phyloP scores from a whole-genome alignment of 1,140 invertebrate species.

The Meloidogyne hapla region DNA sequence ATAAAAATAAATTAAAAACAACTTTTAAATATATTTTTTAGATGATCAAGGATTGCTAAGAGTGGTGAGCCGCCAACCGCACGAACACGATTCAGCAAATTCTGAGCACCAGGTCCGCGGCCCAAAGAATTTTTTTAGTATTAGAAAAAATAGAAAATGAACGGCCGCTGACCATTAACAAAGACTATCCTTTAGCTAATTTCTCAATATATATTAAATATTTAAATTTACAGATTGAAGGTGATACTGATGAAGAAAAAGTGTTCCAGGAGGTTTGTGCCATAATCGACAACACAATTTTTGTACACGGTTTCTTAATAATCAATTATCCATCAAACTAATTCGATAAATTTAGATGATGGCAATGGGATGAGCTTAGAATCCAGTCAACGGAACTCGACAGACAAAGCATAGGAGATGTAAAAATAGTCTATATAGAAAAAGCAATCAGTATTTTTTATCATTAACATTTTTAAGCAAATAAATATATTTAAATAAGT shows the following conservation, averaged over 20 bases:
- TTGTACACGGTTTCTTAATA: conserved; percentile 53
- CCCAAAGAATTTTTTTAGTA: conserved; percentile 15
- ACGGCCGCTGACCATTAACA: conserved; percentile 14
- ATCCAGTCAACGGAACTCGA: conserved; percentile 46
- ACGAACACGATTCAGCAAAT: not conserved
- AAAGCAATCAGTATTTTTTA: not conserved
- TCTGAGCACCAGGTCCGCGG: conserved; percentile 32
- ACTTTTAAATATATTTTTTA: not conserved
- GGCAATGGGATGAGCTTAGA: conserved; percentile 51
- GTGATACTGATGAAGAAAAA: conserved; percentile 51
- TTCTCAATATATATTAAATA: conserved; percentile 9
- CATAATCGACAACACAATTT: conserved; percentile 53
- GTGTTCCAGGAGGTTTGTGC: conserved; percentile 56
- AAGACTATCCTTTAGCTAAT: conserved; percentile 18
- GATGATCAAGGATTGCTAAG: conserved; percentile 59
- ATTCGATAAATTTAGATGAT: conserved; percentile 41
- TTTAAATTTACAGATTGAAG: conserved; percentile 51
- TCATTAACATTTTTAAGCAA: no score
- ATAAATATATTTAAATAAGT: no score
- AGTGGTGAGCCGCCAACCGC: conserved; percentile 50
- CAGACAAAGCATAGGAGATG: conserved; percentile 23
- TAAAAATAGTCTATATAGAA: not conserved
- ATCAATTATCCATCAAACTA: not conserved
- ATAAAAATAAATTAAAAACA: no score
- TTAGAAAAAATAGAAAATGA: not conserved